These are phyloP conservation scores for Aldabrachelys gigantea DNA, from an alignment of 2,113 vertebrate genomes.

Conservation along the genomic window DNA sequence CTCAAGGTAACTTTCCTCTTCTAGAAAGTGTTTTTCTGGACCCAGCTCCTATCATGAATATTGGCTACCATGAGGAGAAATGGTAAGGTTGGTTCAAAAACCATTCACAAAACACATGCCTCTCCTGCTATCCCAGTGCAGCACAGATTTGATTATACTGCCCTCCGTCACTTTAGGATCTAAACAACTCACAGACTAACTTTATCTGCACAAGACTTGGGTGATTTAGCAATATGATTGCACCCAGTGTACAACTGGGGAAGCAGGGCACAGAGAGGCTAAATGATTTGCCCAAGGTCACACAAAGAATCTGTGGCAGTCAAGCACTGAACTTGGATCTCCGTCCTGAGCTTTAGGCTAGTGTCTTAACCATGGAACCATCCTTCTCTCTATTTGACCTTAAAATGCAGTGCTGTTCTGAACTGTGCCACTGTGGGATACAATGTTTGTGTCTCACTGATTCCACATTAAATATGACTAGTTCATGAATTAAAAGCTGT, in stretches of 20 bases:
- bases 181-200: background rate
- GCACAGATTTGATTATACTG: background rate
- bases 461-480: background rate
- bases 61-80: background rate
- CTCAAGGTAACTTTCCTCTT: background rate
- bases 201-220: background rate
- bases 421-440: background rate
- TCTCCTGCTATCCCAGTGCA: background rate
- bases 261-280: background rate
- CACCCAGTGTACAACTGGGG: background rate
- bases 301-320: background rate
- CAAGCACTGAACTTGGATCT: background rate
- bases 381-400: background rate
- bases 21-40: background rate
- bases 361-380: background rate
- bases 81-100: background rate
- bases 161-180: background rate
- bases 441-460: background rate
- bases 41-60: rapidly evolving
- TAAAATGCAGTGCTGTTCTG: background rate
- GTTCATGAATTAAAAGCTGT: background rate
- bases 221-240: background rate
- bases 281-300: background rate
- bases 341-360: background rate
- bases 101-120: background rate